Base-by-base conservation (phyloP, 2,113 vertebrate genomes). In the Dromiciops gliroides region DNA sequence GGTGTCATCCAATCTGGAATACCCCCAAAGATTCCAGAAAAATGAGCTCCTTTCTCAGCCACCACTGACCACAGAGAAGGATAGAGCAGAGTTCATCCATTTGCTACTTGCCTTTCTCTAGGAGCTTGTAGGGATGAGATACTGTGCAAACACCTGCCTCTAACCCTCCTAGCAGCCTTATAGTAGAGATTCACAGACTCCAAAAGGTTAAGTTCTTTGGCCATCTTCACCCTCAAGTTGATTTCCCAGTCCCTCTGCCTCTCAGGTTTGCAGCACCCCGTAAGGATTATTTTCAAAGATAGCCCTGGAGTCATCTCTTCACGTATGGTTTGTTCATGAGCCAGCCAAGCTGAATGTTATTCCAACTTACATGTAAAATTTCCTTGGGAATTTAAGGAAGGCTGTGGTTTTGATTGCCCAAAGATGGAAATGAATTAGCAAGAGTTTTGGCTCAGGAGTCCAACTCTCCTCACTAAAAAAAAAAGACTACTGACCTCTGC, bases 401-500 rank as follows among this genome's bases (percentile, higher is more conserved):
- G 8, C 92, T 93, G 75, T 88, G 56, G 95, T 92, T 97, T 93
- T 94, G 94, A 91, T 52, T 89, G 67, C 92, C 67, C 0, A 2
- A 90, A 94, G 92, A 96, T 89, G 88, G 95, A 92, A 94, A 83
- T n/a, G n/a, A 83, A n/a, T 44, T 83, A 44, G 67, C n/a, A 44
- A 83, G 67, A 83, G 31, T 67, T 95, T 95, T 93, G 93, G 93
- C 91, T 83, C 92, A 92, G 49, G 37, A 67, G 93, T 93, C 96
- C 92, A 94, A 88, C 93, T 92, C 93, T 93, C 93, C 96, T 94
- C 94, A 89, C 94, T 97, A 97, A 96, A 97, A 83, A 96, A 97
- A 83, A 97, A 95, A 95, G 97, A 90, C 93, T 93, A 96, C 95
- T 97, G 97, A 94, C 97, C 97, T 97, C 97, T 97, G 97, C 93